Conservation (phyloP, 1,140 invertebrate species). For the Linepithema humile region DNA sequence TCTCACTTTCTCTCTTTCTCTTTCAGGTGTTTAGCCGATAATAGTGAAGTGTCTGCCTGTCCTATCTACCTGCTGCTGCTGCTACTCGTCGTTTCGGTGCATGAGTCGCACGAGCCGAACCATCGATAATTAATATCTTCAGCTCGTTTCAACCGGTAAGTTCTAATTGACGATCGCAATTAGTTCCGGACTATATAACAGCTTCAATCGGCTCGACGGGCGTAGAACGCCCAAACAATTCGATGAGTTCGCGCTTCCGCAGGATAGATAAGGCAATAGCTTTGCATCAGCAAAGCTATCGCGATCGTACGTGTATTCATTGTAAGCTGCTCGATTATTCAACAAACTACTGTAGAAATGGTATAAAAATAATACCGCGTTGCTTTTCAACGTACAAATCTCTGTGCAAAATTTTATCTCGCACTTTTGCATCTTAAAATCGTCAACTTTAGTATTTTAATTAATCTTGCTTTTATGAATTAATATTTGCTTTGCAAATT, state of each 20-base stretch:
- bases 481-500: too few relatives aligned
- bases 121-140: constrained; percentile 82
- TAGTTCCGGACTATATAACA: constrained; percentile 80
- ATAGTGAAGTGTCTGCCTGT: background rate
- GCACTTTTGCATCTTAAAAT: too few relatives aligned
- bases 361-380: too few relatives aligned
- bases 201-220: constrained; percentile 58
- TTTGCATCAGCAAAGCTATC: background rate
- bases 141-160: constrained; percentile 72
- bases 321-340: background rate
- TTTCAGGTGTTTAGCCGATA: constrained; percentile 36
- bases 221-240: constrained; percentile 20
- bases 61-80: constrained; percentile 11
- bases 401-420: too few relatives aligned
- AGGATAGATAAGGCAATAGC: constrained; percentile 3
- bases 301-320: background rate
- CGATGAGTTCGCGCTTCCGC: constrained; percentile 27
- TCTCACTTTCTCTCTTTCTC: constrained; percentile 27
- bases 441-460: too few relatives aligned
- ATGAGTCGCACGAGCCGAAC: constrained; percentile 44
- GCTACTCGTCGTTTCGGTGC: constrained; percentile 23
- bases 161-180: constrained; percentile 81
- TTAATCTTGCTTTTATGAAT: too few relatives aligned
- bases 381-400: background rate
- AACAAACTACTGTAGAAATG: background rate